Base-by-base conservation (phyloP, 2,797 vertebrate species). In the Falco cherrug region DNA sequence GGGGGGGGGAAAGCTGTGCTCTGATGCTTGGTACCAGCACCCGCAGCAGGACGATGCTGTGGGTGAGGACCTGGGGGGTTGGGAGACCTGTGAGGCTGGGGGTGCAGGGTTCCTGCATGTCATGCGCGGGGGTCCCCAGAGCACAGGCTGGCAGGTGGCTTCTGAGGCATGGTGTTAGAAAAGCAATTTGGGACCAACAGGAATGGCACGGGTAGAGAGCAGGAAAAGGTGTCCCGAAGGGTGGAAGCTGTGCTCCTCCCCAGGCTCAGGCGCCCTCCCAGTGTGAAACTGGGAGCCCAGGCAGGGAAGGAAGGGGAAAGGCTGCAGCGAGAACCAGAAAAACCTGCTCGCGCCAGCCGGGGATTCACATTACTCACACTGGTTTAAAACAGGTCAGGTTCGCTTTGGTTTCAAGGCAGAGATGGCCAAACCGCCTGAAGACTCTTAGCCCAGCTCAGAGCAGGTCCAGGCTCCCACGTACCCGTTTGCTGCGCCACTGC, bases 271-370 rank as follows among this genome's bases (percentile, higher is more conserved):
- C 68, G 57, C 53, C 69, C 76, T 95, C 50, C 59, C 61, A 71
- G 73, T 64, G 33, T 1, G 7, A 95, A 96, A 93, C 77, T 65
- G 63, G 82, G 53, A 94, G 73, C 73, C 31, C 53, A 33, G 59
- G 86, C 59, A 63, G 54, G 50, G 84, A 90, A 92, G 81, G 87
- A 89, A 63, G 29, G 8, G 43, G 37, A 71, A 93, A 48, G 53
- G 39, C 78, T 92, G 54, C 74, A 85, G 48, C 8, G 10, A 96
- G 92, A 97, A 97, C 96, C 8, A 33, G 96, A 96, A 97, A 96
- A 97, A 97, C 96, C 96, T 93, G 96, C 59, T 95, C 29, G 2
- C 6, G 3, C 14, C 67, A 81, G 80, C 77, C 39, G 0, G 0
- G 41, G 88, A 81, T 76, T 91, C 96, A 69, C 61, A 71, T 96